phyloP scores from a whole-genome alignment of 2,113 vertebrate species.

The Melanerpes aurifrons region DNA sequence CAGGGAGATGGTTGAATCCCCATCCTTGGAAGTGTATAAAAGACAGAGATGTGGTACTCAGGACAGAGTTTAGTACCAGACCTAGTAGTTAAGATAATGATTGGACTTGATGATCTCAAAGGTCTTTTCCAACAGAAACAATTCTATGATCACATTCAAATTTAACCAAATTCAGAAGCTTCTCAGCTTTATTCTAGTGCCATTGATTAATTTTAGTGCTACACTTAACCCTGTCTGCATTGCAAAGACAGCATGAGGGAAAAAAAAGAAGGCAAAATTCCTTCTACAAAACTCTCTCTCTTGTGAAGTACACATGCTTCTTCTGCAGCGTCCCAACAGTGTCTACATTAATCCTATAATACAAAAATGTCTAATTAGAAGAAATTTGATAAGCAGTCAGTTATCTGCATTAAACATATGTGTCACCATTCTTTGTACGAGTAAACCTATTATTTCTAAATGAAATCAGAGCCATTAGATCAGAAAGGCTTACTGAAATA shows the following conservation, averaged over 20 bases:
- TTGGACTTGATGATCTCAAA: too few species aligned
- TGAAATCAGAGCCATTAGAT: constrained; percentile 80
- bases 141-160: neutral
- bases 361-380: constrained; percentile 85
- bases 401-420: constrained; percentile 89
- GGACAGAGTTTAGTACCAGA: too few species aligned
- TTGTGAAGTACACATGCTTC: constrained; percentile 29
- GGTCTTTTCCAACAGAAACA: too few species aligned
- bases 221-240: neutral
- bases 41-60: too few species aligned
- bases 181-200: neutral
- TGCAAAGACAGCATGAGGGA: neutral
- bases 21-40: too few species aligned
- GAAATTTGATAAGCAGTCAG: constrained; percentile 79
- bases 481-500: constrained; percentile 76
- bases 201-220: neutral
- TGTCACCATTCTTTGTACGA: constrained; percentile 75
- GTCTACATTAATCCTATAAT: constrained; percentile 72
- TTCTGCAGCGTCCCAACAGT: constrained; percentile 24
- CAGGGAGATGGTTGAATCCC: too few species aligned
- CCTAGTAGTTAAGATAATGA: too few species aligned
- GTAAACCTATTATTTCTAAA: constrained; percentile 80
- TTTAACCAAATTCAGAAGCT: neutral
- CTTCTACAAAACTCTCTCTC: constrained; percentile 27
- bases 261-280: neutral